These are phyloP conservation scores for Selene dorsalis DNA, from an alignment of 2,797 vertebrate species.

Conservation along the genomic window DNA sequence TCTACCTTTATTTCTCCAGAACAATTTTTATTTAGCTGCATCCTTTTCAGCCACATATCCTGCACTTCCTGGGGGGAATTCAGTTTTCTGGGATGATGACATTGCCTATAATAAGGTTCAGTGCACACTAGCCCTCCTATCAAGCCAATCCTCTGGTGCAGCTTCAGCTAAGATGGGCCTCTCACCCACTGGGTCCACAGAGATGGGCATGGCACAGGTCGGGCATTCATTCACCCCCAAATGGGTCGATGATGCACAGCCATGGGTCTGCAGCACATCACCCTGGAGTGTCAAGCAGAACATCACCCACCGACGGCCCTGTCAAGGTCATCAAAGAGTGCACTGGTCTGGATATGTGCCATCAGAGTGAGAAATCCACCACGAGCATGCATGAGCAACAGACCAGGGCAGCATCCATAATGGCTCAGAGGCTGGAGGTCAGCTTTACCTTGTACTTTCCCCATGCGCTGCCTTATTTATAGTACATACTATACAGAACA, in stretches of 20 bases:
- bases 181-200: constrained; percentile 67
- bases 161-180: constrained; percentile 63
- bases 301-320: constrained; percentile 58
- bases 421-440: constrained; percentile 43
- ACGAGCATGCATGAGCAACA: constrained; percentile 40
- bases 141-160: constrained; percentile 66
- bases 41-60: constrained; percentile 60
- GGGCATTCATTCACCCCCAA: constrained; percentile 67
- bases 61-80: constrained; percentile 63
- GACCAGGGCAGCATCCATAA: constrained; percentile 38
- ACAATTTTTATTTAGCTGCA: constrained; percentile 57
- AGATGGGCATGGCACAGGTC: constrained; percentile 62
- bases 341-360: constrained; percentile 63
- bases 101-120: constrained; percentile 77
- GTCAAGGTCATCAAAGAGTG: constrained; percentile 78
- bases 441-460: constrained; percentile 39
- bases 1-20: constrained; percentile 24
- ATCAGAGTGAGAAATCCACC: constrained; percentile 39
- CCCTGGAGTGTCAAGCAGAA: constrained; percentile 68
- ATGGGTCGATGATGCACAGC: constrained; percentile 77
- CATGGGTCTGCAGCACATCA: constrained; percentile 50
- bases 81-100: constrained; percentile 72
- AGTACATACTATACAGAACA: neutral
- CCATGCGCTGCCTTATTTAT: neutral
- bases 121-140: constrained; percentile 65